Conservation (phyloP, 2,113 vertebrate genomes). For the Engystomops pustulosus region DNA sequence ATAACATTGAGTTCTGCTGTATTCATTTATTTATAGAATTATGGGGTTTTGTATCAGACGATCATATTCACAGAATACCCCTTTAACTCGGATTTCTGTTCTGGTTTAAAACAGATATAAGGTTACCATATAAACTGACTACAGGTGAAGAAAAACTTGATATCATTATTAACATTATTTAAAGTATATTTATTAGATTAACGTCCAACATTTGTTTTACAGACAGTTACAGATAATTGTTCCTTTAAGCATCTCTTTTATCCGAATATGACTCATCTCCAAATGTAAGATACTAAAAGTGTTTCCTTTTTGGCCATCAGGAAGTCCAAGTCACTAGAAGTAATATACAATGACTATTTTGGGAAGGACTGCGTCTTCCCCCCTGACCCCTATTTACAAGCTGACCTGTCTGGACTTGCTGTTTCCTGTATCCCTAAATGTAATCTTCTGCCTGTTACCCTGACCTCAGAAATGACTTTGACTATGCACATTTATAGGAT, state of each 20-base stretch:
- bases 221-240: no score
- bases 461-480: constrained; percentile 6
- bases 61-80: no score
- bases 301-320: constrained; percentile 35
- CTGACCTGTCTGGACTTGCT: constrained; percentile 41
- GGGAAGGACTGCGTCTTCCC: constrained; percentile 10
- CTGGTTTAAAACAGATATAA: no score
- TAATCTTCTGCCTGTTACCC: constrained; percentile 11
- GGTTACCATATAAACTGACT: no score
- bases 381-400: constrained; percentile 22
- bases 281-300: constrained; percentile 1
- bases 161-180: no score
- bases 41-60: no score
- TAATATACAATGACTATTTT: constrained; percentile 42
- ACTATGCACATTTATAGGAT: not conserved
- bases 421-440: constrained; percentile 38
- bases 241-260: not conserved
- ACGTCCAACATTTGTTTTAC: no score
- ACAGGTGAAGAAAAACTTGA: no score
- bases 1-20: no score
- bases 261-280: not conserved
- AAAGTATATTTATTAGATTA: no score
- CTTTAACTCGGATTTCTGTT: no score
- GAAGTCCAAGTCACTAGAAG: constrained; percentile 2
- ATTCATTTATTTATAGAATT: no score